phyloP scores from a whole-genome alignment of 1,140 invertebrate species.

The Zaprionus kolodkinae region DNA sequence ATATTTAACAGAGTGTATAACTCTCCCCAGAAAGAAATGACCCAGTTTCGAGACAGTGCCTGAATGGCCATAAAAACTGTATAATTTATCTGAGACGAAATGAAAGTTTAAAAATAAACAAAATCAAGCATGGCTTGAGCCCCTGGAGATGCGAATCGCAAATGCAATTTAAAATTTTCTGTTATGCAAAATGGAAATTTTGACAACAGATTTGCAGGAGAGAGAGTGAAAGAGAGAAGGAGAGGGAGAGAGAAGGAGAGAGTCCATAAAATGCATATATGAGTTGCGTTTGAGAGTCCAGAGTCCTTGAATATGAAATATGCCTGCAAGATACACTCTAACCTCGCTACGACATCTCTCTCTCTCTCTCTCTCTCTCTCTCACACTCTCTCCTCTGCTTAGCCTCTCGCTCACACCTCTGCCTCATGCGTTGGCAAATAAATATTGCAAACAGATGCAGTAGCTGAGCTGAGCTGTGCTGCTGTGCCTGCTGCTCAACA shows the following conservation, averaged over 20 bases:
- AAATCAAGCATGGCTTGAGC: conserved; percentile 9
- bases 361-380: conserved; percentile 10
- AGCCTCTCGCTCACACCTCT: conserved; percentile 2
- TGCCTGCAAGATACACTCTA: conserved; percentile 5
- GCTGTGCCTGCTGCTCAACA: conserved; percentile 56
- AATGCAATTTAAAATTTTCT: conserved; percentile 47
- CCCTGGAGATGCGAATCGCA: conserved; percentile 16
- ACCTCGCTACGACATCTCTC: neutral
- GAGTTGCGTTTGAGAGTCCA: conserved; percentile 34
- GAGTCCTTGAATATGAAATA: conserved; percentile 35
- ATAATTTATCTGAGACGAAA: neutral
- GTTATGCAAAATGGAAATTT: conserved; percentile 50
- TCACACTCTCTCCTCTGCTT: conserved; percentile 16
- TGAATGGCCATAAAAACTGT: neutral
- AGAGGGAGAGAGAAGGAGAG: too few relatives aligned
- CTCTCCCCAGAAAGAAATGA: neutral
- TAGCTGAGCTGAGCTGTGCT: neutral
- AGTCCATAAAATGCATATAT: conserved; percentile 45
- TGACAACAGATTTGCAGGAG: conserved; percentile 57
- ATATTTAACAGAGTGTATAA: neutral
- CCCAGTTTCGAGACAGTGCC: neutral
- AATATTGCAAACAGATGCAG: conserved; percentile 46
- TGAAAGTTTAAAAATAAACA: neutral
- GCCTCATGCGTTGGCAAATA: conserved; percentile 59
- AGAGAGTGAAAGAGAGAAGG: too few relatives aligned